These are phyloP conservation scores for Aporrectodea caliginosa DNA, from an alignment of 1,140 invertebrate species.

Conservation along the genomic window DNA sequence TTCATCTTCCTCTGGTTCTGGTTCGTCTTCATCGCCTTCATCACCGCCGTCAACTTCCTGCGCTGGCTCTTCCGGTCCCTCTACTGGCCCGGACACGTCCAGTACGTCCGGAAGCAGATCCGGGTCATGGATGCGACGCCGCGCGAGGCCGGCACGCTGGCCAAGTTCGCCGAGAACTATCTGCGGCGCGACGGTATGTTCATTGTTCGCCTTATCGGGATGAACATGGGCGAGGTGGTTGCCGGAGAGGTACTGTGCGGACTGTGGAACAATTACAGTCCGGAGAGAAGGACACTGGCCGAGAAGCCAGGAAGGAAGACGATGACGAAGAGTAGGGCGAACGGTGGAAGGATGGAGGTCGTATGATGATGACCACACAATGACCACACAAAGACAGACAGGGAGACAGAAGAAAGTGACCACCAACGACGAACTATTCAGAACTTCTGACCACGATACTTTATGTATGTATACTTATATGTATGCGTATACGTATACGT, in stretches of 20 bases:
- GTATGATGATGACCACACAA: constrained; percentile 9
- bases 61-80: constrained; percentile 19
- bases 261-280: constrained; percentile 28
- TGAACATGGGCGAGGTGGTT: constrained; percentile 32
- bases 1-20: constrained; percentile 54
- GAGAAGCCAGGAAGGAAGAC: constrained; percentile 30
- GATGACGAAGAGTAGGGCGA: constrained; percentile 23
- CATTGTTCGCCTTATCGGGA: constrained; percentile 33
- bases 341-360: constrained; percentile 33
- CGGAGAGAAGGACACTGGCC: constrained; percentile 17
- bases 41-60: constrained; percentile 35
- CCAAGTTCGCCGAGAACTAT: constrained; percentile 29
- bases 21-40: constrained; percentile 47
- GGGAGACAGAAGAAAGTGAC: not conserved
- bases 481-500: not conserved
- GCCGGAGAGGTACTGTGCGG: constrained; percentile 26
- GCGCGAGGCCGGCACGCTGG: constrained; percentile 16
- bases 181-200: constrained; percentile 34
- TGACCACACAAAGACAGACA: not conserved
- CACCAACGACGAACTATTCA: not conserved
- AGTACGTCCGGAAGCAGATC: constrained; percentile 23
- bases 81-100: constrained; percentile 25
- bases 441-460: not conserved
- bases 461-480: no score
- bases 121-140: constrained; percentile 19